These are phyloP conservation scores for Percopsis omiscomaycus DNA, from an alignment of 2,797 vertebrate genomes.

Conservation along the genomic window DNA sequence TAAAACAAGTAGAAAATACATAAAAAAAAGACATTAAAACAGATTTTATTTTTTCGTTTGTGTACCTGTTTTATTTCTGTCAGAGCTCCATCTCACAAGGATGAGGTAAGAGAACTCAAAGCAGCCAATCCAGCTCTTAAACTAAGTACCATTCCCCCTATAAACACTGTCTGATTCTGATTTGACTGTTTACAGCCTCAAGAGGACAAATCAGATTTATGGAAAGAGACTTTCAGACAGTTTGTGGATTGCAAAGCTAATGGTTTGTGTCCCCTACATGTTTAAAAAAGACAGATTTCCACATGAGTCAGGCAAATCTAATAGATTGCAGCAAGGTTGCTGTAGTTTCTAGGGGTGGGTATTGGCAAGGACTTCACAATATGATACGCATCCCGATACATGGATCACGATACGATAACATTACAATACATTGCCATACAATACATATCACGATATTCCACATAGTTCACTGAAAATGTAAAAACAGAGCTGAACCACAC, in stretches of 20 bases:
- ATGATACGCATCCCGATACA: too few species aligned
- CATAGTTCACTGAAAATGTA: too few species aligned
- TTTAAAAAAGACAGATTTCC: background rate
- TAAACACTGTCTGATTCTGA: constrained; percentile 16
- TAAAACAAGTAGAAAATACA: background rate
- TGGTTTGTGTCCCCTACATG: constrained; percentile 71
- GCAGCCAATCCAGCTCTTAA: background rate
- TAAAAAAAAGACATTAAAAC: background rate
- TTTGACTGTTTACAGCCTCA: constrained; percentile 40
- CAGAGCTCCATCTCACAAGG: background rate
- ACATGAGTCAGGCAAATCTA: background rate
- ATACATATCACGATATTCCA: too few species aligned
- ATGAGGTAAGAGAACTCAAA: constrained; percentile 49
- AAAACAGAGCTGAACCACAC: too few species aligned
- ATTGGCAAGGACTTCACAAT: too few species aligned
- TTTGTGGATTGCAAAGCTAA: constrained; percentile 89
- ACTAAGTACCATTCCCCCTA: background rate
- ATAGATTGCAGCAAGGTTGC: too few species aligned
- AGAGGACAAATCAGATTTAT: constrained; percentile 74
- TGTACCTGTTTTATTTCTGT: constrained; percentile 5
- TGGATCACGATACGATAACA: too few species aligned
- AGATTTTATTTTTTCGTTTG: background rate
- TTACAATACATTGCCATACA: too few species aligned
- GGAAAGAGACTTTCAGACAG: constrained; percentile 84
- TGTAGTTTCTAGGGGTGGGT: too few species aligned